Base-by-base conservation (phyloP, 2,113 vertebrate species). In the Coracopsis vasa region DNA sequence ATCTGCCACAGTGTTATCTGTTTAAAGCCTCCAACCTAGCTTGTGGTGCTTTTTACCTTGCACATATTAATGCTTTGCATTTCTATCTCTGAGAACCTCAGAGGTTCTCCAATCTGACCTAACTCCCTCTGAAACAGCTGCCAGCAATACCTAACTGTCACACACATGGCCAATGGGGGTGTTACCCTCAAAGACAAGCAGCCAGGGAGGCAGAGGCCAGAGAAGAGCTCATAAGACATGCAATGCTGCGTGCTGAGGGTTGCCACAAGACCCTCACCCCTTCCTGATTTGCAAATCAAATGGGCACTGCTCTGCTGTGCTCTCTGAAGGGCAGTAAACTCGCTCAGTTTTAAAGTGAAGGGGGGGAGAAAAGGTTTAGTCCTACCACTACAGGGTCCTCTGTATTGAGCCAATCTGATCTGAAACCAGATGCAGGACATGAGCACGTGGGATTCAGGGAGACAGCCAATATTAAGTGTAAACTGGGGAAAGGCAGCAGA, bases 241-340 rank as follows among this genome's bases (percentile, higher is more conserved):
- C 86, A 72, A 25, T 0, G 0, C 41, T 0, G 20, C 27, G 6
- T 2, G 0, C 35, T 1, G 6, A 65, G 56, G 48, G 51, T 4
- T 83, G 79, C 41, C 0, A 0, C 48, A 41, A 20, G 27, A 70
- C 31, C 45, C 44, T 37, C 48, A 77, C 28, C 54, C 48, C n/a
- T 41, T 53, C 39, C 83, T 73, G 41, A 78, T 94, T 81, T 91
- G 80, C 92, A 92, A 94, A 84, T 13, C 90, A 92, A 91, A 86
- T 24, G 25, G 17, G 1, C 24, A 17, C 47, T 0, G 1, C 0
- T 0, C 33, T 7, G 1, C 74, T 8, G 11, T 2, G 5, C 53
- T 44, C 44, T 3, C 17, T 17, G 31, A 45, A 61, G 44, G 29
- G 39, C 0, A 0, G 20, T n/a, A 54, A 83, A 80, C 47, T 70